phyloP scores from a whole-genome alignment of 2,888 invertebrate genomes.

The Operophtera brumata region DNA sequence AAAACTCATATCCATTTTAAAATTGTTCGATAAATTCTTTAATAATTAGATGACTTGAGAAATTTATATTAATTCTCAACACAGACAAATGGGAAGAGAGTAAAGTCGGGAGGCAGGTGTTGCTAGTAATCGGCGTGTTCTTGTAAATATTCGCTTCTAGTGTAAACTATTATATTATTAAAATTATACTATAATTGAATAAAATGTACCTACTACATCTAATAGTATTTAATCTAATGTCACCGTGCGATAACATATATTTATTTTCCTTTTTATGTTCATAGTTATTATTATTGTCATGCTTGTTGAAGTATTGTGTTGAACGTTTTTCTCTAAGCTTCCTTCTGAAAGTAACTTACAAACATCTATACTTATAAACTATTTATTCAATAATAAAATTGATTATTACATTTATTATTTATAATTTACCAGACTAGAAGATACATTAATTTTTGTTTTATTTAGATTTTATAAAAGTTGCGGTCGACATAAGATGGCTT shows the following conservation, averaged over 20 bases:
- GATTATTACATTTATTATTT: conserved; percentile 20
- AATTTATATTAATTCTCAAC: neutral
- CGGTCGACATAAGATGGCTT: conserved; percentile 12
- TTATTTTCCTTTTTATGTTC: conserved; percentile 30
- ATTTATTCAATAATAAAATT: conserved; percentile 1
- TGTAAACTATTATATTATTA: conserved; percentile 55
- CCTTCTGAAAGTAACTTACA: conserved; percentile 10
- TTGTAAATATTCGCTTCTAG: conserved; percentile 76
- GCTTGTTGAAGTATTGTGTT: conserved; percentile 17
- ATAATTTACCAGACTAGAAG: conserved; percentile 16
- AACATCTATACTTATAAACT: neutral
- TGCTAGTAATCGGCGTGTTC: conserved; percentile 66
- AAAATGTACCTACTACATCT: conserved; percentile 37
- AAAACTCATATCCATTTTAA: neutral
- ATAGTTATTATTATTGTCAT: conserved; percentile 16
- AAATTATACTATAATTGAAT: conserved; percentile 51
- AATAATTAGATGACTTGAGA: neutral
- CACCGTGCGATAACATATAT: conserved; percentile 31
- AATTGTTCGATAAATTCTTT: neutral
- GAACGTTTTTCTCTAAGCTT: conserved; percentile 17
- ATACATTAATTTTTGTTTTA: neutral
- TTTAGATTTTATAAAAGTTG: conserved; percentile 14
- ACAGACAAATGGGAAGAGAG: conserved; percentile 28
- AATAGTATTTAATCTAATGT: conserved; percentile 33
- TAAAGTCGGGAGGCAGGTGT: conserved; percentile 61